A percentile compares a stretch with the other conserved stretches of the same genome.
phyloP scores from a whole-genome alignment of 2,888 invertebrate species.

The Blomia tropicalis region DNA sequence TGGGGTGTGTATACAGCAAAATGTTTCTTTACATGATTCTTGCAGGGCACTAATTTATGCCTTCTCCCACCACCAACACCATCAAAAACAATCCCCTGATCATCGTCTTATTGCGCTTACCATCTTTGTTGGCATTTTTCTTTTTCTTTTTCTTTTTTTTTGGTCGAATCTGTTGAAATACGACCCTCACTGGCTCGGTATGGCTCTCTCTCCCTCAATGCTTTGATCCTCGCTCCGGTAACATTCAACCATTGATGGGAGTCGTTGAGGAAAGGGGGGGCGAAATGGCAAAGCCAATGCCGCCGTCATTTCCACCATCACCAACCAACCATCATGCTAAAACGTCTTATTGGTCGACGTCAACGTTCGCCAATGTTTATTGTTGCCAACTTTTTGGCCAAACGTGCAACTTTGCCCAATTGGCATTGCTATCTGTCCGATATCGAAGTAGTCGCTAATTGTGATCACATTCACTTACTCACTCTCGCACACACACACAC shows the following conservation, averaged over 20 bases:
- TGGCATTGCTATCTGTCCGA: neutral
- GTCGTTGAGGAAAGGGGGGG: too few relatives aligned
- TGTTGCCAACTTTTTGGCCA: too few relatives aligned
- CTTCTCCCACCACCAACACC: neutral
- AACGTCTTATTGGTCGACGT: neutral
- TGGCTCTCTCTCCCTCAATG: too few relatives aligned
- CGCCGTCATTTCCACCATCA: too few relatives aligned
- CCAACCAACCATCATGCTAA: neutral
- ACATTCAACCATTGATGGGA: too few relatives aligned
- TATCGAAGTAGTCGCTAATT: neutral
- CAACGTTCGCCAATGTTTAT: conserved; percentile 17
- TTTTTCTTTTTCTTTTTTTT: neutral
- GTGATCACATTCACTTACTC: too few relatives aligned
- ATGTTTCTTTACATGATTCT: too few relatives aligned
- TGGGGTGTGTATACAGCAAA: neutral
- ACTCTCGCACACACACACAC: too few relatives aligned
- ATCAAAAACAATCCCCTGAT: too few relatives aligned
- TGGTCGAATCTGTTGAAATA: neutral
- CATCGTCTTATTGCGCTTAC: too few relatives aligned
- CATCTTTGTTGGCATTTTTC: neutral
- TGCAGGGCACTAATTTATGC: neutral
- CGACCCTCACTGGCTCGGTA: neutral
- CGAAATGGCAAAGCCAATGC: too few relatives aligned
- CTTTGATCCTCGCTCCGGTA: too few relatives aligned
- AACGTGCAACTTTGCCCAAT: neutral